These are phyloP conservation scores for Catocala sponsa DNA, from an alignment of 2,888 invertebrate species.

Conservation along the genomic window DNA sequence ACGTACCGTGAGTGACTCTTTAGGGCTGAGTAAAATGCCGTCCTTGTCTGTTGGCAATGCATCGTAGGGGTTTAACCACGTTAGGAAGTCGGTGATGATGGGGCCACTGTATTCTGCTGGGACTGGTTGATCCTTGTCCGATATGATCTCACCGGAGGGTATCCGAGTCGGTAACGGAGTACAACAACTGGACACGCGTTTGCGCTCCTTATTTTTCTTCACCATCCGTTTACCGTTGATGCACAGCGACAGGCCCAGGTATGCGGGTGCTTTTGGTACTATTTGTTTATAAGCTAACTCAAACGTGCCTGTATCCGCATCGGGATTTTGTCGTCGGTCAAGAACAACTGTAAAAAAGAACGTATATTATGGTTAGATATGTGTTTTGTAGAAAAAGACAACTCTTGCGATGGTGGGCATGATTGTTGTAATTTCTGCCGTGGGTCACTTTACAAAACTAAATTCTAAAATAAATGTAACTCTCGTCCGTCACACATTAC, in stretches of 20 bases:
- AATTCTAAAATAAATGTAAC: no score
- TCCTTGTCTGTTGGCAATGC: slow-evolving; percentile 74
- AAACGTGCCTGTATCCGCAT: slow-evolving; percentile 94
- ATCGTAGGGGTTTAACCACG: slow-evolving; percentile 89
- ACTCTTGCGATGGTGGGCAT: no score
- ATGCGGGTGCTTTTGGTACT: slow-evolving; percentile 93
- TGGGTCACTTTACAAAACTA: no score
- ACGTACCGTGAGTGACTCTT: slow-evolving; percentile 82
- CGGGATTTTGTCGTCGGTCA: slow-evolving; percentile 91
- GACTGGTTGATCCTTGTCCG: slow-evolving; percentile 68
- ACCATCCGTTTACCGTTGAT: slow-evolving; percentile 90
- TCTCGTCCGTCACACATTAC: no score
- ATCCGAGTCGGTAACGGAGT: slow-evolving; percentile 63
- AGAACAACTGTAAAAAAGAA: slow-evolving; percentile 89
- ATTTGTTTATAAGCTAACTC: slow-evolving; percentile 93
- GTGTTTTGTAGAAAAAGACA: no score
- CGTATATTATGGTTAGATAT: no score
- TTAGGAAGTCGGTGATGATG: slow-evolving; percentile 90
- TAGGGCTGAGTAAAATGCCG: slow-evolving; percentile 70
- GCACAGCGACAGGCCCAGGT: slow-evolving; percentile 92
- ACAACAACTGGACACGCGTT: slow-evolving; percentile 65
- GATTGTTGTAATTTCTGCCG: no score
- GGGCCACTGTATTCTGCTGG: slow-evolving; percentile 89
- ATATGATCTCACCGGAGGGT: slow-evolving; percentile 64
- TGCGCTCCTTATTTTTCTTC: slow-evolving; percentile 79